Conservation (phyloP, 1,140 invertebrate genomes). For the Drosophila ananassae region DNA sequence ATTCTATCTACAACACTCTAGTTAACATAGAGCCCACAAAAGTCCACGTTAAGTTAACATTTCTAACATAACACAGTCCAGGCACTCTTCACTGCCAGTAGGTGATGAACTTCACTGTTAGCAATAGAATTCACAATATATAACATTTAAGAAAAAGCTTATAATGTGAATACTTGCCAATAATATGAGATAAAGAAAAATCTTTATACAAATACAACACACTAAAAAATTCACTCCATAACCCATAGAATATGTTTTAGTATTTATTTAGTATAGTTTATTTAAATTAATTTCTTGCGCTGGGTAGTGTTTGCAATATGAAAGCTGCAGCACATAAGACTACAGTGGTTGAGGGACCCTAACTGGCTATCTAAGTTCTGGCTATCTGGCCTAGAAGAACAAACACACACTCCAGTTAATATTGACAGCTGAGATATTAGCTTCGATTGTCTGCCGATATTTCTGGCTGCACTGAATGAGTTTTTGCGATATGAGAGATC, state of each 20-base stretch:
- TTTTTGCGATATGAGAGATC: background rate
- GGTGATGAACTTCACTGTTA: too few relatives aligned
- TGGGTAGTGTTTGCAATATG: background rate
- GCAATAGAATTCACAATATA: too few relatives aligned
- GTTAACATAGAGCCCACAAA: background rate
- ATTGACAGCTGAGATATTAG: background rate
- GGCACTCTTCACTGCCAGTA: too few relatives aligned
- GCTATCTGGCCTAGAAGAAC: background rate
- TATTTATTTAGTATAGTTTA: background rate
- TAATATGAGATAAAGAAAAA: too few relatives aligned
- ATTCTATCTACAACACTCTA: background rate
- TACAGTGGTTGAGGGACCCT: background rate
- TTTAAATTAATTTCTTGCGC: background rate
- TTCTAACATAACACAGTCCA: background rate
- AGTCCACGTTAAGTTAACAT: background rate
- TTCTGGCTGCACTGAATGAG: background rate
- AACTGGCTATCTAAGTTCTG: background rate
- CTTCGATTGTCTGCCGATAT: background rate
- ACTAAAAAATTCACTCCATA: too few relatives aligned
- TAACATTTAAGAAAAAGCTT: too few relatives aligned
- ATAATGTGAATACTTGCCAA: too few relatives aligned
- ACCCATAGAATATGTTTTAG: background rate
- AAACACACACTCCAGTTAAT: background rate
- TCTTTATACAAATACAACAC: too few relatives aligned
- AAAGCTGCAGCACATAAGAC: background rate